Percentiles rank a stretch among this genome's conserved stretches.
These are phyloP conservation scores for Xylocampa areola DNA, from an alignment of 2,888 invertebrate genomes.

Conservation along the genomic window DNA sequence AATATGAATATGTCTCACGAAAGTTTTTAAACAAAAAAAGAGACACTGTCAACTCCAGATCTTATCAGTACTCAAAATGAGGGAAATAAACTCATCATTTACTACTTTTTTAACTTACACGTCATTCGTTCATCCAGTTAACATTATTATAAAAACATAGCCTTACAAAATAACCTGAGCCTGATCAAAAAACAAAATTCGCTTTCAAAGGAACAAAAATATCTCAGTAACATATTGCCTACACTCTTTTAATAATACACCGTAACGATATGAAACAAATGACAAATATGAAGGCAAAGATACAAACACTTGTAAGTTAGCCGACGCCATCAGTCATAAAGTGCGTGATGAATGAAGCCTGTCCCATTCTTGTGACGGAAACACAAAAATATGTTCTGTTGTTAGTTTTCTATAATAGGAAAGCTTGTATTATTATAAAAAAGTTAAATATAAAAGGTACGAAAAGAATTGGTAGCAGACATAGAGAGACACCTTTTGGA, in stretches of 20 bases:
- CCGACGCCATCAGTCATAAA: slow-evolving; percentile 20
- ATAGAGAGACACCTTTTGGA: too few species aligned
- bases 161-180: too few species aligned
- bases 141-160: too few species aligned
- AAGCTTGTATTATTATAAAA: neutral
- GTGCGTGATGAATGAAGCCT: slow-evolving; percentile 26
- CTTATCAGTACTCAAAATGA: too few species aligned
- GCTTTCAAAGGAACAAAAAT: slow-evolving; percentile 11
- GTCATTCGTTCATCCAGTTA: too few species aligned
- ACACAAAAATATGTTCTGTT: slow-evolving; percentile 27
- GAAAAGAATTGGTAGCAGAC: too few species aligned
- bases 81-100: too few species aligned
- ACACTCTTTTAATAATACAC: slow-evolving; percentile 22
- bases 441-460: too few species aligned
- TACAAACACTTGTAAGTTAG: slow-evolving; percentile 36
- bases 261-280: slow-evolving; percentile 48
- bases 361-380: slow-evolving; percentile 15
- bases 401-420: slow-evolving; percentile 10
- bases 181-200: slow-evolving; percentile 2
- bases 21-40: too few species aligned
- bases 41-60: too few species aligned
- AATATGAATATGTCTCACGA: too few species aligned
- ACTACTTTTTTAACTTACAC: too few species aligned
- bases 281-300: slow-evolving; percentile 25
- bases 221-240: slow-evolving; percentile 15